phyloP scores from a whole-genome alignment of 2,113 vertebrate species.

The Harpagus bidentatus region DNA sequence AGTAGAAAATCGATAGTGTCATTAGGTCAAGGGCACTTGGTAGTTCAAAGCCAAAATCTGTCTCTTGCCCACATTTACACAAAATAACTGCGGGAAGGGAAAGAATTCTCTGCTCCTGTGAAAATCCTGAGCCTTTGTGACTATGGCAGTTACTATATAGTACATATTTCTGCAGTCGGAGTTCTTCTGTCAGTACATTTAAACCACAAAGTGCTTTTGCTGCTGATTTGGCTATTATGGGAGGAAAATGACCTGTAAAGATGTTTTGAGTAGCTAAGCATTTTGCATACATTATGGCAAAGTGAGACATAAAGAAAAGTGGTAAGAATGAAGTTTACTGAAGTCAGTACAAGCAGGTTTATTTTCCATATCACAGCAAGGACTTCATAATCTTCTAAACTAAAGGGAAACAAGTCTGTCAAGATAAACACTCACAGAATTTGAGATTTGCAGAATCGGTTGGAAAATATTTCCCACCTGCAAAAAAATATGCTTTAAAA shows the following conservation, averaged over 20 bases:
- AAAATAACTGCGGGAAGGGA: neutral
- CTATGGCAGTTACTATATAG: slow-evolving; percentile 21
- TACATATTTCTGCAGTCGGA: slow-evolving; percentile 52
- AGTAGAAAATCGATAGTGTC: slow-evolving; percentile 47
- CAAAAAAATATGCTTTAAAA: neutral
- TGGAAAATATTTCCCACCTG: slow-evolving; percentile 20
- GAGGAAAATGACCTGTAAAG: slow-evolving; percentile 72
- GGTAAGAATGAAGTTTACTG: slow-evolving; percentile 65
- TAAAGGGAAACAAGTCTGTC: slow-evolving; percentile 6
- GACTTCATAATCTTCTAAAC: slow-evolving; percentile 55
- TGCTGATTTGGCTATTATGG: slow-evolving; percentile 62
- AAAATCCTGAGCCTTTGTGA: slow-evolving; percentile 40
- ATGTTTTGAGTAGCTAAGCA: slow-evolving; percentile 60
- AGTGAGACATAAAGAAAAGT: slow-evolving; percentile 49
- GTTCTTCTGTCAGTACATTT: slow-evolving; percentile 47
- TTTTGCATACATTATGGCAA: slow-evolving; percentile 69
- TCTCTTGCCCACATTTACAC: neutral
- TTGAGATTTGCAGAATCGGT: slow-evolving; percentile 44
- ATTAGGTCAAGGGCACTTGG: slow-evolving; percentile 53
- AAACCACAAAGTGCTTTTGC: slow-evolving; percentile 62
- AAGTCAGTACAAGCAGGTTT: slow-evolving; percentile 53
- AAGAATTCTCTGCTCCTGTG: slow-evolving; percentile 23
- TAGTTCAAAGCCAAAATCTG: neutral
- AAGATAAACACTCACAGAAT: slow-evolving; percentile 48
- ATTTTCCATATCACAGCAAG: slow-evolving; percentile 46